Conservation (phyloP, 1,140 invertebrate species). For the Rhagoletis zephyria region DNA sequence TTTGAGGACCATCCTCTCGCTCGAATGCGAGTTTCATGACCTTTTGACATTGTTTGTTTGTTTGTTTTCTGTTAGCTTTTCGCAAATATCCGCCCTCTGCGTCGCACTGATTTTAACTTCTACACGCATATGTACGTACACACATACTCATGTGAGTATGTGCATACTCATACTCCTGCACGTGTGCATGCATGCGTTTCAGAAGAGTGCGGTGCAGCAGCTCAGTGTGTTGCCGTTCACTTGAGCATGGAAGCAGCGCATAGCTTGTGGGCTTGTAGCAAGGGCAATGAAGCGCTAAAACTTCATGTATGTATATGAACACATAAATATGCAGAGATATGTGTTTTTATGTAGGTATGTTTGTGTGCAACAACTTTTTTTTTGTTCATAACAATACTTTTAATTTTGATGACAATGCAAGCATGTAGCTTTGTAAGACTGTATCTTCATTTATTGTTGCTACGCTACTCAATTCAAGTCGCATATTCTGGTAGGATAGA, state of each 20-base stretch:
- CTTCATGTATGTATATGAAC: not conserved
- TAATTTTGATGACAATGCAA: not conserved
- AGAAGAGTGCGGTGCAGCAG: not conserved
- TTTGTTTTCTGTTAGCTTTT: not conserved
- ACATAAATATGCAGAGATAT: not conserved
- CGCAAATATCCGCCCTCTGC: not conserved
- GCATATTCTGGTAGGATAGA: too few species aligned
- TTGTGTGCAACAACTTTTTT: not conserved
- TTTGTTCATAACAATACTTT: not conserved
- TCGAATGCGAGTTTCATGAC: slow-evolving; percentile 16
- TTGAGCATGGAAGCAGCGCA: not conserved
- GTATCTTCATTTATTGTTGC: not conserved
- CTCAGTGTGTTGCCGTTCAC: not conserved
- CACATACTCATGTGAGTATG: not conserved
- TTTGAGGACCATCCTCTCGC: too few species aligned
- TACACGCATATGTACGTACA: too few species aligned
- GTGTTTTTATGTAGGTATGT: too few species aligned
- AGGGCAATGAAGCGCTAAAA: slow-evolving; percentile 23
- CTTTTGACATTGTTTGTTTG: slow-evolving; percentile 27
- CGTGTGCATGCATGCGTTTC: not conserved
- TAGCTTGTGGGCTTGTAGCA: not conserved
- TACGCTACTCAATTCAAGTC: not conserved
- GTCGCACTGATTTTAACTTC: not conserved
- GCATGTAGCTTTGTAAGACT: not conserved
- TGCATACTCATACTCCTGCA: not conserved